Evolutionary conservation across 2,888 invertebrate genomes (phyloP).

Genomic region (Cenopis cana): DNA sequence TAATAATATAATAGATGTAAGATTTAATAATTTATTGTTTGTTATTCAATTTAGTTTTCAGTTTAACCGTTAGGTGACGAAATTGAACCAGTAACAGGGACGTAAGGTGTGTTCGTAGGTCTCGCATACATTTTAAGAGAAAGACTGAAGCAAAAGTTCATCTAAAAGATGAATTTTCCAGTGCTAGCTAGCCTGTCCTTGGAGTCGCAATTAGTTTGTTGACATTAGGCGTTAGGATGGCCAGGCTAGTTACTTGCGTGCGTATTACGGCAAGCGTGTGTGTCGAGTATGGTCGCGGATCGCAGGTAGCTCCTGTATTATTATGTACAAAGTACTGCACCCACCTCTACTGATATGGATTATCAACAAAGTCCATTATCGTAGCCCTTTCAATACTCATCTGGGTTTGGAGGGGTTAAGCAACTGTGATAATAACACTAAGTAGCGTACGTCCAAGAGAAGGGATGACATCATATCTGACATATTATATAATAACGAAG

Average conservation of each 20-base stretch:
- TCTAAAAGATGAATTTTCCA: constrained; percentile 76
- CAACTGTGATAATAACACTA: constrained; percentile 86
- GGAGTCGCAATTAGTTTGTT: constrained; percentile 57
- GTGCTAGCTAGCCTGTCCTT: constrained; percentile 64
- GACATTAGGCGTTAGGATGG: constrained; percentile 59
- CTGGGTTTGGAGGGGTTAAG: constrained; percentile 55
- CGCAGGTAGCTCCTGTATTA: constrained; percentile 80
- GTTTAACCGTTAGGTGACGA: constrained; percentile 81
- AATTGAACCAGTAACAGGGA: constrained; percentile 83
- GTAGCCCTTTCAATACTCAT: not conserved
- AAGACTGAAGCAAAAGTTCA: constrained; percentile 79
- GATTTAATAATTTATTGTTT: constrained; percentile 85
- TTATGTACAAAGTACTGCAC: constrained; percentile 85
- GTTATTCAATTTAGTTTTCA: constrained; percentile 84
- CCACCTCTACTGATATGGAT: constrained; percentile 77
- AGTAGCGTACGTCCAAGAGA: constrained; percentile 85
- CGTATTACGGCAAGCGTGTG: constrained; percentile 69
- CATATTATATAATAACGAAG: constrained; percentile 80
- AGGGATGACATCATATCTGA: constrained; percentile 86
- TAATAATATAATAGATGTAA: constrained; percentile 82
- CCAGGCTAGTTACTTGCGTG: constrained; percentile 67
- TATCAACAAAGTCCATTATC: constrained; percentile 1
- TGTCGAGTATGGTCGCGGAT: constrained; percentile 73
- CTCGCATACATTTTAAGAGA: constrained; percentile 82
- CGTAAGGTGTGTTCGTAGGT: constrained; percentile 79